A percentile compares a stretch with the other conserved stretches of the same genome.
These are phyloP conservation scores for Lampropteryx suffumata DNA, from an alignment of 2,888 invertebrate species.

Conservation along the genomic window DNA sequence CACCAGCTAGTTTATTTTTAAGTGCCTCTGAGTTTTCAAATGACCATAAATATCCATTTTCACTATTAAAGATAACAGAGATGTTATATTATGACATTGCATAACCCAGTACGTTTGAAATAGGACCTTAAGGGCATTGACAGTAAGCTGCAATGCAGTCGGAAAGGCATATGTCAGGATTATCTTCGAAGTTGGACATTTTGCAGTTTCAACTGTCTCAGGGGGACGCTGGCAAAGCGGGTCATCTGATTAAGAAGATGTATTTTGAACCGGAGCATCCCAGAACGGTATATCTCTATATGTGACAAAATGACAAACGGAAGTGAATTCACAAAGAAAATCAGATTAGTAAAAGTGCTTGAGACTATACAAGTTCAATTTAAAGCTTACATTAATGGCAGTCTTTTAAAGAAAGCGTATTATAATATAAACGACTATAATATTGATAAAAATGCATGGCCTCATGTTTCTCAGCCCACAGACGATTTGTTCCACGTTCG, in stretches of 20 bases:
- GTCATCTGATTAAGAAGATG: constrained; percentile 15
- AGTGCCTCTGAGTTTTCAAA: no score
- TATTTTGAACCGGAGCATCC: constrained; percentile 9
- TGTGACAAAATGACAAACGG: constrained; percentile 13
- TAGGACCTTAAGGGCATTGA: constrained; percentile 4
- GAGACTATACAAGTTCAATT: no score
- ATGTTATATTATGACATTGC: constrained; percentile 5
- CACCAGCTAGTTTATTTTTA: no score
- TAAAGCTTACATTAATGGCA: no score
- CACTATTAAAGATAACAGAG: background rate
- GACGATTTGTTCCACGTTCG: no score
- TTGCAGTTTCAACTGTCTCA: constrained; percentile 16
- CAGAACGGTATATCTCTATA: background rate
- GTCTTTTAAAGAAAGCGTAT: no score
- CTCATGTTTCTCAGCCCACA: no score
- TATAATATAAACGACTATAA: no score
- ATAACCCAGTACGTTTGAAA: background rate
- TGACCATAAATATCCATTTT: no score
- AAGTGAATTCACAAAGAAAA: background rate
- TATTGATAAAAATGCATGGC: no score
- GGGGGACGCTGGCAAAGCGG: constrained; percentile 1
- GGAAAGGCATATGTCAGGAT: constrained; percentile 15
- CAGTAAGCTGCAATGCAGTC: constrained; percentile 9
- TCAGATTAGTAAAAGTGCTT: no score
- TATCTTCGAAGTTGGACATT: constrained; percentile 22